phyloP scores from a whole-genome alignment of 1,140 invertebrate species.

The Micrasema longulum region DNA sequence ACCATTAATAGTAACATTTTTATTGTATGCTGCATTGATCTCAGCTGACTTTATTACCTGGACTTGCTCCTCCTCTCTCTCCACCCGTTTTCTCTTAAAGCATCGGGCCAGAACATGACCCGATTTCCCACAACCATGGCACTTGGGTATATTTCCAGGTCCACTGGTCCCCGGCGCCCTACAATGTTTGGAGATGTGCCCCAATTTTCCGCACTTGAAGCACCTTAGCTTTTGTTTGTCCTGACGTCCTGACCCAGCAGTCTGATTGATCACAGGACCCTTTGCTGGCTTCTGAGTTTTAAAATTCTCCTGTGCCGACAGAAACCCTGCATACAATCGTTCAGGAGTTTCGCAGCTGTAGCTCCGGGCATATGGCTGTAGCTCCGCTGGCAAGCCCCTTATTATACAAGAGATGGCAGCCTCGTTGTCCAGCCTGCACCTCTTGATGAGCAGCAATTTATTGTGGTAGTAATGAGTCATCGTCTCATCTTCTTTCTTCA shows the following conservation, averaged over 20 bases:
- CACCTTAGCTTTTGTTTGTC: not conserved
- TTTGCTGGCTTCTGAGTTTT: not conserved
- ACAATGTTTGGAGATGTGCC: not conserved
- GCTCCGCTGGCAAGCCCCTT: not conserved
- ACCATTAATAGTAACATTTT: not conserved
- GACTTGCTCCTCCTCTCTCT: no score
- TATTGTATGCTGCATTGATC: no score
- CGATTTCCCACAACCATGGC: not conserved
- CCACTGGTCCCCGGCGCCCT: no score
- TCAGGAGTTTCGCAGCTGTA: not conserved
- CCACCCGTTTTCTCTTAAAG: not conserved
- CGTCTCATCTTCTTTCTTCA: no score
- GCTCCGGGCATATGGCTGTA: no score
- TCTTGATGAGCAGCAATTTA: no score
- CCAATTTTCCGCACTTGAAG: not conserved
- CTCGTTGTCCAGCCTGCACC: conserved; percentile 7
- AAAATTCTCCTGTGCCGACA: not conserved
- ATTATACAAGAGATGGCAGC: not conserved
- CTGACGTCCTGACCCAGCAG: not conserved
- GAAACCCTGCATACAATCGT: not conserved
- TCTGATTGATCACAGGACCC: not conserved
- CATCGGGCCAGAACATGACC: not conserved
- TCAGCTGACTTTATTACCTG: no score
- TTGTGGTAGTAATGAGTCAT: no score
- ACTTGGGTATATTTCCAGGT: not conserved